Evolutionary conservation across 1,140 invertebrate genomes (phyloP), one percentile per base, ranked within the genome.

Genomic region (Bombus soroeensis): DNA sequence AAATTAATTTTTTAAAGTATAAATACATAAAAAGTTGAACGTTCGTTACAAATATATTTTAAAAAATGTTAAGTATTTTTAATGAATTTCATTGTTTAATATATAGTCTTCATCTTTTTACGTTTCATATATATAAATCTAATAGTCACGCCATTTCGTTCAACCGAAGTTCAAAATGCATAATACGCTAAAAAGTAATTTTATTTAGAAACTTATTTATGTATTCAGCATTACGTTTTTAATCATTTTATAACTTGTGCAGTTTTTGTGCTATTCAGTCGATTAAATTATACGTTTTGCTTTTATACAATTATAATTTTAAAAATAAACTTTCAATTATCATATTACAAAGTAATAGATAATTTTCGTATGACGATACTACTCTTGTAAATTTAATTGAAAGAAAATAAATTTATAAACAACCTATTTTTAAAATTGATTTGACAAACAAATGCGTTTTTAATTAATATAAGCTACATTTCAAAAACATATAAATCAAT

Each of bases 381-480:
- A 25, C 5, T 39, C 1, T 47, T 1, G 2, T 9, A 70, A n/a
- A 12, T 25, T 32, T 41, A 71, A 41, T 57, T n/a, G 39, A 59
- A 66, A 39, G 22, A 70, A 43, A 76, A 83, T 77, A 68, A 68
- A 70, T 83, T 13, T 37, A 41, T 25, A 41, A 22, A 57, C 22
- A 53, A 62, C 37, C 2, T 18, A 53, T n/a, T 32, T 39, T 71
- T 22, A 39, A 83, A 25, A 43, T 25, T 78, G 6, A 71, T 68
- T 72, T n/a, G 66, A 59, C 34, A 13, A 62, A 64, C 68, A 89
- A 89, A 81, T 86, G n/a, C 34, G 80, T 57, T 88, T 53, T 80
- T 83, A 90, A 85, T 72, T 71, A 89, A 89, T 80, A 78, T 86
- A 88, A 43, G 70, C 75, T 85, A 90, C 68, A 84, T 81, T 74